Percentiles rank a stretch among this genome's conserved stretches.
phyloP scores from a whole-genome alignment of 2,888 invertebrate genomes.

The Scaptomyza tumidula region DNA sequence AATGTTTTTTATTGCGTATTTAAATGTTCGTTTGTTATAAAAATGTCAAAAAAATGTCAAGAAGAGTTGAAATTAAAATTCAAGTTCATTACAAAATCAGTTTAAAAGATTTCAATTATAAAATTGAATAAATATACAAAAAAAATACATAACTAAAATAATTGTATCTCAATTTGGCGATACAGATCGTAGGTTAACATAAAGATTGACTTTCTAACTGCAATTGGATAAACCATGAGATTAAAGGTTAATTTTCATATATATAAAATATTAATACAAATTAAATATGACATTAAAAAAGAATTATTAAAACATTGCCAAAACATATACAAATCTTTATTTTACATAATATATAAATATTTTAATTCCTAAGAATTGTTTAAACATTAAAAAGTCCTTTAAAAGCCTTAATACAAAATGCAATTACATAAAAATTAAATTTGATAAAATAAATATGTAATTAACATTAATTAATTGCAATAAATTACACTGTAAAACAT shows the following conservation, averaged over 20 bases:
- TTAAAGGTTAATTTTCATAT: too few species aligned
- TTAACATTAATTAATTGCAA: conserved; percentile 19
- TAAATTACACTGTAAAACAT: conserved; percentile 27
- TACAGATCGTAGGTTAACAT: too few species aligned
- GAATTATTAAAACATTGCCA: too few species aligned
- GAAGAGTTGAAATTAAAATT: neutral
- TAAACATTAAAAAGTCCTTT: neutral
- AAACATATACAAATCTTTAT: neutral
- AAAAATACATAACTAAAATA: neutral
- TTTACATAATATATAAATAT: too few species aligned
- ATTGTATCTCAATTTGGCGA: too few species aligned
- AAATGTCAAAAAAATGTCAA: neutral
- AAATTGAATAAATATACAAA: neutral
- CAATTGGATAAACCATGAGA: neutral
- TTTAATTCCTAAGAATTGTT: too few species aligned
- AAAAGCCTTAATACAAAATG: neutral
- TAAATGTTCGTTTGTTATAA: neutral
- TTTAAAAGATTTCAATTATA: neutral
- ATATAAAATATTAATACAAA: too few species aligned
- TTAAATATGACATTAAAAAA: too few species aligned
- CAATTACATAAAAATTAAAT: neutral
- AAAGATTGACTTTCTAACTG: neutral
- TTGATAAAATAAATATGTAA: neutral
- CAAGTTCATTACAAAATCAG: neutral
- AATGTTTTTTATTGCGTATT: neutral